Conservation (phyloP, 2,797 vertebrate species). For the Atherinosoma microstoma region DNA sequence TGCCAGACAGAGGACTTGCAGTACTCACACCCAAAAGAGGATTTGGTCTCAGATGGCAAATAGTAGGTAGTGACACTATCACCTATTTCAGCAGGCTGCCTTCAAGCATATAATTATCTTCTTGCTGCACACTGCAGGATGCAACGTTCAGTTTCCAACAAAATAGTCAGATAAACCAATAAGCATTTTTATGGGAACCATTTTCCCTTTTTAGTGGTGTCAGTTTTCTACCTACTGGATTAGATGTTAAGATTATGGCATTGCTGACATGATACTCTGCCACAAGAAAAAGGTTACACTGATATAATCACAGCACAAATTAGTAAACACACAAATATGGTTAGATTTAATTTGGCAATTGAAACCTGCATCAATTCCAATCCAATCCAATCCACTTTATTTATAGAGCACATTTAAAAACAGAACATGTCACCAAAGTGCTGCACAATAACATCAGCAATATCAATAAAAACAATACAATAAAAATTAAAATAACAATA, state of each 20-base stretch:
- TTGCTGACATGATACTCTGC: constrained; percentile 1
- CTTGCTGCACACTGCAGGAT: constrained; percentile 29
- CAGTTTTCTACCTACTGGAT: constrained; percentile 6
- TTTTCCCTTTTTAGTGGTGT: constrained; percentile 20
- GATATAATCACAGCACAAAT: background rate
- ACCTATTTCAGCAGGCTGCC: constrained; percentile 43
- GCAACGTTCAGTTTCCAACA: constrained; percentile 26
- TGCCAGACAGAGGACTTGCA: constrained; percentile 18
- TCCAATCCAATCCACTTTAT: too few relatives aligned
- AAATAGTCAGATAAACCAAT: constrained; percentile 39
- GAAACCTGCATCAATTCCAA: background rate
- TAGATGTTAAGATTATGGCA: constrained; percentile 10
- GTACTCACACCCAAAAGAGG: constrained; percentile 11
- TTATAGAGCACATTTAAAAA: too few relatives aligned
- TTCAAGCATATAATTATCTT: constrained; percentile 48
- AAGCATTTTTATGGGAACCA: constrained; percentile 11
- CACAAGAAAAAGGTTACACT: constrained; percentile 2
- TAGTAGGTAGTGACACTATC: constrained; percentile 61
- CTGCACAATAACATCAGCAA: too few relatives aligned
- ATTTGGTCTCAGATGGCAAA: constrained; percentile 52
- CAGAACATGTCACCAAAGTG: too few relatives aligned
- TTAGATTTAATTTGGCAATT: background rate
- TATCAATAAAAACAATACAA: too few relatives aligned
- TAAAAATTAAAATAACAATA: too few relatives aligned
- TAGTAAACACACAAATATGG: background rate